These are phyloP conservation scores for Hyppa rectilinea DNA, from an alignment of 2,888 invertebrate species.

Conservation along the genomic window DNA sequence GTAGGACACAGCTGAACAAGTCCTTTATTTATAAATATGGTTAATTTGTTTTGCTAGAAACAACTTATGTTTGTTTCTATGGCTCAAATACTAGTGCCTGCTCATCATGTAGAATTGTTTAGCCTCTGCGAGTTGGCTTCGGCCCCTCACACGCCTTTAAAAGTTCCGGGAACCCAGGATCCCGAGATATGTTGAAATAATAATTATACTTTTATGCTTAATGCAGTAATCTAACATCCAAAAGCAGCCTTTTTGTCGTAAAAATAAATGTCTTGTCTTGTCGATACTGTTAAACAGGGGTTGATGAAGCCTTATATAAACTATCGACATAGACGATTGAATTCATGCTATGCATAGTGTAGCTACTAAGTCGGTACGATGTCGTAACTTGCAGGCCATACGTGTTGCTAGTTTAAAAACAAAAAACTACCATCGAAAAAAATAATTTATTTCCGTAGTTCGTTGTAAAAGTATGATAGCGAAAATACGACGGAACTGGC, in stretches of 20 bases:
- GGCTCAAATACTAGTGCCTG: not conserved
- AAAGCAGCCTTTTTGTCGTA: not conserved
- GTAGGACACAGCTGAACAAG: not conserved
- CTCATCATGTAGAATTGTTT: too few relatives aligned
- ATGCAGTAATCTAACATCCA: not conserved
- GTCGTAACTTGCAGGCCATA: slow-evolving; percentile 47
- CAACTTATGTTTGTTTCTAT: not conserved
- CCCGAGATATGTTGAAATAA: too few relatives aligned
- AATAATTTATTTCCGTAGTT: slow-evolving; percentile 9
- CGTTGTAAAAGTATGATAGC: slow-evolving; percentile 1
- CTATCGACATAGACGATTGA: slow-evolving; percentile 39
- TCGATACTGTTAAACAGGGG: too few relatives aligned
- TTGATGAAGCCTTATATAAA: not conserved
- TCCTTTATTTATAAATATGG: too few relatives aligned
- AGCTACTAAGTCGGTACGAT: slow-evolving; percentile 57
- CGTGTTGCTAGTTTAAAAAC: slow-evolving; percentile 32
- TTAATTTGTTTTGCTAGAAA: not conserved
- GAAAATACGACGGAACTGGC: not conserved
- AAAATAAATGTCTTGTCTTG: too few relatives aligned
- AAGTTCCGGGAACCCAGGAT: too few relatives aligned
- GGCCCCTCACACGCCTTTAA: too few relatives aligned
- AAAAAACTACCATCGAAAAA: slow-evolving; percentile 23
- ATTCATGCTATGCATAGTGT: slow-evolving; percentile 27
- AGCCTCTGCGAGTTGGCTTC: too few relatives aligned
- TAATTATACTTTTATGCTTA: too few relatives aligned